Evolutionary conservation across 2,113 vertebrate species (phyloP), one percentile per base, ranked within the genome.

Genomic region (Mormyrus lacerda): DNA sequence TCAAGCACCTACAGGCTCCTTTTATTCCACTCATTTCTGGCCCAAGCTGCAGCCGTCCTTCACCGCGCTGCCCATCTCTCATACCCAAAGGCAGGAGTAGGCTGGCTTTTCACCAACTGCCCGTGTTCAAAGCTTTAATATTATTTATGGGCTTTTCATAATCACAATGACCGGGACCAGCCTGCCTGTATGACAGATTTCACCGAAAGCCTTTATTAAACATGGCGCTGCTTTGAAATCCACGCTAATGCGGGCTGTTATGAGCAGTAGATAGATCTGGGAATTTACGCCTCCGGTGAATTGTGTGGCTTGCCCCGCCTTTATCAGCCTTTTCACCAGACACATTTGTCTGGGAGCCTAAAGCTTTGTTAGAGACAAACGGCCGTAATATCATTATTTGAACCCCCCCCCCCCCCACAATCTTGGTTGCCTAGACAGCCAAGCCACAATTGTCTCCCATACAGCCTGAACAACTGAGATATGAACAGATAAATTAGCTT

Each of bases 311-410:
- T 19, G 24, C 61, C 87, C 73, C 88, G 87, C 31, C 73, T 55
- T 79, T 73, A 82, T 83, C 88, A 55, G 87, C 10, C 42, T 31
- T 85, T 89, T 89, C 39, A 84, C 51, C 39, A 61, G 58, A 84
- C 50, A 51, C 76, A 61, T 84, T 89, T 85, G 50, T 39, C 50
- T 82, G 48, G 45, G 51, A 83, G 53, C 39, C 31, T 42, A 21
- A 9, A 53, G 76, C 88, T 84, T 84, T 84, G 76, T 51, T 53
- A 83, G 79, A 83, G 88, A 89, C 87, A 90, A 90, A 90, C 88
- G 89, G 84, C 39, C 82, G 87, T 90, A 89, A 90, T 90, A 91
- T 79, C 48, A 61, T 90, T 76, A 87, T 86, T 73, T 84, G 89
- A 90, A n/a, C 55, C 87, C 89, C 53, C 82, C 86, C 48, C 85